Conservation (phyloP, 2,113 vertebrate species). For the Barnardius zonarius region DNA sequence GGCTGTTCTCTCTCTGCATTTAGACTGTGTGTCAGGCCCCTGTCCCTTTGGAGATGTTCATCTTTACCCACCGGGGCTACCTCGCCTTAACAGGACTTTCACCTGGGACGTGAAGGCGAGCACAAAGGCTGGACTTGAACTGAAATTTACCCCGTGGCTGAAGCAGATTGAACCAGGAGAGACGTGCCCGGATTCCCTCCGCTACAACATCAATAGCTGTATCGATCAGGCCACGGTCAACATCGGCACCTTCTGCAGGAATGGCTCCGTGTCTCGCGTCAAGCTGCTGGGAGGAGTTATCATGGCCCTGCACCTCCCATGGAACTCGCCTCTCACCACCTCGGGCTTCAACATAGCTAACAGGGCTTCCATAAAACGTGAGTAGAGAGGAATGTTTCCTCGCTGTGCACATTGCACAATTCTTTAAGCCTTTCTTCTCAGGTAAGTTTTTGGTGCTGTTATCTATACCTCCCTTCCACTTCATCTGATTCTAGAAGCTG, state of each 20-base stretch:
- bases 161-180: conserved; percentile 77
- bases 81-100: conserved; percentile 83
- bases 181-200: conserved; percentile 75
- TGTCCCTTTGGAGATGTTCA: conserved; percentile 78
- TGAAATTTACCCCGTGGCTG: conserved; percentile 81
- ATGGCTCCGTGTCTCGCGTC: conserved; percentile 79
- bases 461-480: background rate
- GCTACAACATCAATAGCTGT: conserved; percentile 73
- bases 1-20: background rate
- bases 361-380: conserved; percentile 81
- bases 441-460: background rate
- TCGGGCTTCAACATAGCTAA: conserved; percentile 80
- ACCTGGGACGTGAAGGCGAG: conserved; percentile 80
- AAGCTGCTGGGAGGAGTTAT: conserved; percentile 73
- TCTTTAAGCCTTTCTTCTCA: background rate
- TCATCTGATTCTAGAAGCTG: background rate
- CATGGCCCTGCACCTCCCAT: conserved; percentile 78
- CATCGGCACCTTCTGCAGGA: conserved; percentile 88
- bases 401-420: background rate
- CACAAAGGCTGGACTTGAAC: conserved; percentile 71
- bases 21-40: conserved; percentile 78
- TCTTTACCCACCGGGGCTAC: conserved; percentile 68
- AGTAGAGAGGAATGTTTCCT: background rate
- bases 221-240: conserved; percentile 29
- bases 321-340: conserved; percentile 64